Conservation (phyloP, 2,888 invertebrate genomes). For the Folsomia manolachei region DNA sequence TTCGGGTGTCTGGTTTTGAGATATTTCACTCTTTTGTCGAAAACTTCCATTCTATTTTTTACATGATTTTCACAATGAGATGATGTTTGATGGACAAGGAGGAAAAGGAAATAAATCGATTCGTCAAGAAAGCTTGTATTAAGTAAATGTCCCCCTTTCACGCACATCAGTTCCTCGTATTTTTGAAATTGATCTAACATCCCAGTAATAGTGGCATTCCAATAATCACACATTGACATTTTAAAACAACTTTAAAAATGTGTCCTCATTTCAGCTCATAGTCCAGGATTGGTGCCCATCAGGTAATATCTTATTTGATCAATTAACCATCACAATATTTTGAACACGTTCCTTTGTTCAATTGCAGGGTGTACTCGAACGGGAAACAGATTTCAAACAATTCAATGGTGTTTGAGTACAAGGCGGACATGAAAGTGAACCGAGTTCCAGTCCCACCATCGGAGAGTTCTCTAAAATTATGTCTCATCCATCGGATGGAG, state of each 20-base stretch:
- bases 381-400: constrained; percentile 51
- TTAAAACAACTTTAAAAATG: no score
- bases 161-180: neutral
- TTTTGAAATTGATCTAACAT: no score
- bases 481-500: constrained; percentile 51
- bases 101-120: neutral
- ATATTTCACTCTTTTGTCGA: no score
- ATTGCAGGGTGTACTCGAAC: constrained; percentile 45
- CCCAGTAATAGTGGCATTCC: no score
- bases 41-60: no score
- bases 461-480: constrained; percentile 50
- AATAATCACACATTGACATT: no score
- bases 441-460: constrained; percentile 49
- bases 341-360: no score
- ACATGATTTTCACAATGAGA: no score
- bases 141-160: no score
- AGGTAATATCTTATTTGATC: constrained; percentile 25
- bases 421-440: constrained; percentile 48
- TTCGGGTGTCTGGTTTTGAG: neutral
- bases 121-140: no score
- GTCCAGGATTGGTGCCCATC: constrained; percentile 50
- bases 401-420: constrained; percentile 51
- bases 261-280: constrained; percentile 50
- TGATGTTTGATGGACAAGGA: no score
- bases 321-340: no score